These are phyloP conservation scores for Platysternon megacephalum DNA, from an alignment of 2,113 vertebrate genomes.

Conservation along the genomic window DNA sequence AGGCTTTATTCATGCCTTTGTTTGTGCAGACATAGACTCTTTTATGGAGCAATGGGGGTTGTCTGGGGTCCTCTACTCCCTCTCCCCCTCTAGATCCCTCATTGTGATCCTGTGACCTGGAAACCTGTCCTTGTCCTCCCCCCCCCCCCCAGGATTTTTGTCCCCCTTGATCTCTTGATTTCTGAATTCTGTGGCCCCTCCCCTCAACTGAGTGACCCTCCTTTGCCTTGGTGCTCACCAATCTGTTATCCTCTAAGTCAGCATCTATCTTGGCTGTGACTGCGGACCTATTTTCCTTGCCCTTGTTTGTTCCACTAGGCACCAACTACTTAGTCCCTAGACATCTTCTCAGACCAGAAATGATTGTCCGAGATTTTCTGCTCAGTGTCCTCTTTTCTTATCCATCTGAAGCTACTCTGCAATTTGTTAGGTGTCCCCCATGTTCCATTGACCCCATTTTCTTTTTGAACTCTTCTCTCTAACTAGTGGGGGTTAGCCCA, in stretches of 20 bases:
- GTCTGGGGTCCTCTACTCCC: not conserved
- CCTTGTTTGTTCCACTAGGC: not conserved
- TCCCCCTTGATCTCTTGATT: not conserved
- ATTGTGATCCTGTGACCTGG: not conserved
- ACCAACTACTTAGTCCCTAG: not conserved
- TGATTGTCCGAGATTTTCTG: not conserved
- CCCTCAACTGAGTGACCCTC: not conserved
- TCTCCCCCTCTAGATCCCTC: not conserved
- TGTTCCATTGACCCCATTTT: not conserved
- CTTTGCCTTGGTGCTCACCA: not conserved
- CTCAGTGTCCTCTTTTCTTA: fast-evolving
- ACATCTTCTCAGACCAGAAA: not conserved
- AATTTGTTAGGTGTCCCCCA: fast-evolving
- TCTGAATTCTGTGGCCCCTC: not conserved
- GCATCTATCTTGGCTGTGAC: not conserved
- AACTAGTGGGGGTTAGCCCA: too few species aligned
- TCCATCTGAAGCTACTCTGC: not conserved
- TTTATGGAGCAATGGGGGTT: not conserved
- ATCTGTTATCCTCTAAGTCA: not conserved
- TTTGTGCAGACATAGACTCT: not conserved
- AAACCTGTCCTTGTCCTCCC: not conserved
- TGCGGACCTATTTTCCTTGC: not conserved
- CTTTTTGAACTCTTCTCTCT: not conserved
- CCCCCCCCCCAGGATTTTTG: not conserved
- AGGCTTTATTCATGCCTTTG: not conserved